Evolutionary conservation across 2,113 vertebrate genomes (phyloP).

Genomic region (Myxocyprinus asiaticus): DNA sequence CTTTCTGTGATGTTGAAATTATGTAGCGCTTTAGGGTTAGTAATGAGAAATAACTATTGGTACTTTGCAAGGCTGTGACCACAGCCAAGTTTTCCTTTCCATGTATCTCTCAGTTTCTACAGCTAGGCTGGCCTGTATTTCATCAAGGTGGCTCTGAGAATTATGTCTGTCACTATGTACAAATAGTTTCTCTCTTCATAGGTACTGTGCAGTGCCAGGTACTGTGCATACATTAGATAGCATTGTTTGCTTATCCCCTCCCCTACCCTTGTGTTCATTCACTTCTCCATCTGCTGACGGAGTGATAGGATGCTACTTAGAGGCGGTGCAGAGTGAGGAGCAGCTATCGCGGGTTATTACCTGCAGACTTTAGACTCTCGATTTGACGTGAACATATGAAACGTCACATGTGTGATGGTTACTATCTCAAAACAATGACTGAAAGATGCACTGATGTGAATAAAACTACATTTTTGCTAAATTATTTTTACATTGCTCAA

Average conservation of each 20-base stretch:
- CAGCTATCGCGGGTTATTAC: conserved; percentile 42
- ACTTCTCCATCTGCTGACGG: conserved; percentile 28
- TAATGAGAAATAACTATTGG: too few relatives aligned
- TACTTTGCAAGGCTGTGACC: too few relatives aligned
- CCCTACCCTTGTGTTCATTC: neutral
- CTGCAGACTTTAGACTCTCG: conserved; percentile 70
- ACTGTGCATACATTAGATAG: conserved; percentile 83
- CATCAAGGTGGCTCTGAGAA: too few relatives aligned
- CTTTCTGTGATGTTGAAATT: too few relatives aligned
- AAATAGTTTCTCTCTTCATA: neutral
- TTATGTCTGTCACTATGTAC: too few relatives aligned
- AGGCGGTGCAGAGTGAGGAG: neutral
- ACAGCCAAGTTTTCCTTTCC: too few relatives aligned
- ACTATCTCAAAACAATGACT: neutral
- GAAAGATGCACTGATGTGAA: too few relatives aligned
- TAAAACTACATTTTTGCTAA: too few relatives aligned
- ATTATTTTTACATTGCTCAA: too few relatives aligned
- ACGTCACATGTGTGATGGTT: conserved; percentile 14
- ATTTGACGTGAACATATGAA: neutral
- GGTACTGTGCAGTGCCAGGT: conserved; percentile 74
- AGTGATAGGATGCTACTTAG: conserved; percentile 7
- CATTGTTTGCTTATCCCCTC: conserved; percentile 70
- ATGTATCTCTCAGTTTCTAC: too few relatives aligned
- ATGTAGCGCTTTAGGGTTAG: too few relatives aligned
- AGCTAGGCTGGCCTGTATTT: too few relatives aligned